These are phyloP conservation scores for Craseonycteris thonglongyai DNA, from an alignment of 2,113 vertebrate genomes.

Conservation along the genomic window DNA sequence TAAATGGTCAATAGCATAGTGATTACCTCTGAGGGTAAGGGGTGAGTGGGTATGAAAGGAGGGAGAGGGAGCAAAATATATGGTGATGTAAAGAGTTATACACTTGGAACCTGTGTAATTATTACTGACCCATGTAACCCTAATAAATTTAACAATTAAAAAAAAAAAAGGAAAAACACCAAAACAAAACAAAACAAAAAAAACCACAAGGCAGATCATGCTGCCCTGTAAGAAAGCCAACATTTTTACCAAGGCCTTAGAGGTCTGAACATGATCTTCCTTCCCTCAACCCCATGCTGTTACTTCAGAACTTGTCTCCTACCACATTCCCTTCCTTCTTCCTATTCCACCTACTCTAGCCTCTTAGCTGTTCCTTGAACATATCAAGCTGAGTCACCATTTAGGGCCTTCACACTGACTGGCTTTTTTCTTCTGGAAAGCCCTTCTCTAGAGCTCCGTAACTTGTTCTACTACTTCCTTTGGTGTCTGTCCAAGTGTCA, in stretches of 20 bases:
- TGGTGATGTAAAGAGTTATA: too few relatives aligned
- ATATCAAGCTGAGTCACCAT: background rate
- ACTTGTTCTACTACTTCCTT: background rate
- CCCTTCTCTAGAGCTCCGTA: background rate
- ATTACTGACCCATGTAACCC: too few relatives aligned
- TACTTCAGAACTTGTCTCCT: background rate
- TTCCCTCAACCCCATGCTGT: background rate
- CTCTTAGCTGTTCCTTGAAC: background rate
- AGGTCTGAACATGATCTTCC: background rate
- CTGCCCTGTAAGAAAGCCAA: background rate
- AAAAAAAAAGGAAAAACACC: too few relatives aligned
- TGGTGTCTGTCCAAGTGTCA: background rate
- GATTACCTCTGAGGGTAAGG: too few relatives aligned
- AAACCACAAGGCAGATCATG: background rate
- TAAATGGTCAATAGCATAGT: too few relatives aligned
- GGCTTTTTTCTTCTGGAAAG: background rate
- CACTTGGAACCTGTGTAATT: too few relatives aligned
- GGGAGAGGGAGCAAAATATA: too few relatives aligned
- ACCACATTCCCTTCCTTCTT: background rate
- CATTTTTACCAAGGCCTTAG: background rate
- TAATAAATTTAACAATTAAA: too few relatives aligned
- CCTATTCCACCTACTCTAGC: background rate
- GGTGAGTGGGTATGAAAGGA: too few relatives aligned
- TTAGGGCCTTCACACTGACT: background rate
- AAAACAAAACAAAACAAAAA: too few relatives aligned